phyloP scores from a whole-genome alignment of 2,888 invertebrate species.

The Rhagonycha fulva region DNA sequence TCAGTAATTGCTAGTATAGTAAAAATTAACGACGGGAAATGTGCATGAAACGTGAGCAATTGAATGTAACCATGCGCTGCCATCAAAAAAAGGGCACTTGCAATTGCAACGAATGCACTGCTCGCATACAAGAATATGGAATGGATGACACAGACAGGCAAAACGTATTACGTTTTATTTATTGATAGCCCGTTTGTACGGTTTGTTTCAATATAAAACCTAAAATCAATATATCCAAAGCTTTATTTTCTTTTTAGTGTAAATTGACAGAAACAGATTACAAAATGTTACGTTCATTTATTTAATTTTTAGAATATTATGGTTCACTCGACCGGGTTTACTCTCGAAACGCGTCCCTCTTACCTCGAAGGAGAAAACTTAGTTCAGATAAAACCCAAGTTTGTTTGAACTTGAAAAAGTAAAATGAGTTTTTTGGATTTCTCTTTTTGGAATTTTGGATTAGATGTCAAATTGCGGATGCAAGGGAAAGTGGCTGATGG shows the following conservation, averaged over 20 bases:
- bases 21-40: constrained; percentile 56
- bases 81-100: constrained; percentile 40
- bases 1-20: constrained; percentile 52
- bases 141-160: neutral
- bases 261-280: neutral
- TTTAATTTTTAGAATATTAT: neutral
- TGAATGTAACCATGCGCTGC: constrained; percentile 51
- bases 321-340: too few species aligned
- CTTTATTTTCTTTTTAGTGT: neutral
- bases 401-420: neutral
- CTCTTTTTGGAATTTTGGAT: too few species aligned
- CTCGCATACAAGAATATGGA: neutral
- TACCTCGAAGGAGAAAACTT: neutral
- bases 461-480: too few species aligned
- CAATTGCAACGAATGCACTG: constrained; percentile 7
- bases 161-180: neutral
- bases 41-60: constrained; percentile 53
- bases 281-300: neutral
- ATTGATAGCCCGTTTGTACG: neutral
- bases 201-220: neutral
- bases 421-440: too few species aligned
- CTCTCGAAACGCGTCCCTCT: neutral
- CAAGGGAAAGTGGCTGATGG: too few species aligned
- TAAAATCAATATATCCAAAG: neutral
- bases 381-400: neutral